A percentile compares a stretch with the other conserved stretches of the same genome.
These are phyloP conservation scores for Oxycera nigricornis DNA, from an alignment of 2,888 invertebrate genomes.

Conservation along the genomic window DNA sequence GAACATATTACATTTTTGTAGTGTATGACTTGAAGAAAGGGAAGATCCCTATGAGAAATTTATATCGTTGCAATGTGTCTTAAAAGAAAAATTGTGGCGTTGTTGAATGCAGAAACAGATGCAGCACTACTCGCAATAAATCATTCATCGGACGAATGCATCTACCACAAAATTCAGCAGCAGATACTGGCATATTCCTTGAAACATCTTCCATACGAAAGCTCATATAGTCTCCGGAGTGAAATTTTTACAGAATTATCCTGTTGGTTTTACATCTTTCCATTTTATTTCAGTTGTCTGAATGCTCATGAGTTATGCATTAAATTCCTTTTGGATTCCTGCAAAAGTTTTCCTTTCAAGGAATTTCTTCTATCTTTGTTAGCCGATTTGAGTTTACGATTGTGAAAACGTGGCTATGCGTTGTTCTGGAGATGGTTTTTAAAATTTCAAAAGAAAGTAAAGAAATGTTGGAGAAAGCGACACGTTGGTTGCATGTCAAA, in stretches of 20 bases:
- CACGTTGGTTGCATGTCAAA: no score
- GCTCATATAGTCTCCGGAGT: conserved; percentile 1
- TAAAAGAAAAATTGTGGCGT: conserved; percentile 28
- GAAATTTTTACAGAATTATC: conserved; percentile 34
- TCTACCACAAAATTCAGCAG: no score
- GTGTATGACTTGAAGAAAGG: conserved; percentile 5
- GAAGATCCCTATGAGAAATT: conserved; percentile 1
- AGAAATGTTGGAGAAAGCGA: no score
- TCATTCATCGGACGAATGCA: conserved; percentile 40
- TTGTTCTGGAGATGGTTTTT: no score
- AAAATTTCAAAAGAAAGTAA: no score
- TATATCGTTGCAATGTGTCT: conserved; percentile 2
- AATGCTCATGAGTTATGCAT: conserved; percentile 37
- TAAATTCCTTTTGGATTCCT: conserved; percentile 24
- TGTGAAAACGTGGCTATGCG: no score
- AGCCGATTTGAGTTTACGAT: neutral
- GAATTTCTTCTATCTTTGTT: neutral
- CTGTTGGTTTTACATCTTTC: conserved; percentile 38
- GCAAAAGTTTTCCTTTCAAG: conserved; percentile 10
- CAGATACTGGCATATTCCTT: neutral
- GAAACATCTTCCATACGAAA: neutral
- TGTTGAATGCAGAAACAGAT: conserved; percentile 39
- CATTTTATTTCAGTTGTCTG: conserved; percentile 38
- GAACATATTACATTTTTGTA: conserved; percentile 31
- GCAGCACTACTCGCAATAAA: conserved; percentile 38